These are phyloP conservation scores for Penaeus japonicus DNA, from an alignment of 1,140 invertebrate genomes.

Conservation along the genomic window DNA sequence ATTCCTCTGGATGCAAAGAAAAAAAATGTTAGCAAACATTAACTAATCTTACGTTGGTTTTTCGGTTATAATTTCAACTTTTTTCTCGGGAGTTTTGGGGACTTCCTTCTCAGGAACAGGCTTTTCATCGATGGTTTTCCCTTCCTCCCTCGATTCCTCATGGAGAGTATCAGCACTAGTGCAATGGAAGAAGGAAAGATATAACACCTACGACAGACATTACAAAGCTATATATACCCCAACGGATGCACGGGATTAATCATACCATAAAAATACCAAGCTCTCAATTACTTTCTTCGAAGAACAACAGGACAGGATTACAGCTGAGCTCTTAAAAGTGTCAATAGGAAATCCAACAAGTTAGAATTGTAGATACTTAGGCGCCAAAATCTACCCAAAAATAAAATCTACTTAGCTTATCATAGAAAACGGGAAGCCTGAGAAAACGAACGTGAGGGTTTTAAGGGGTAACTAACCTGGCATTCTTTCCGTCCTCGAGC, in stretches of 20 bases:
- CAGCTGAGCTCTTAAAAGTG: too few relatives aligned
- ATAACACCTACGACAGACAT: background rate
- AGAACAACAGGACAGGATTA: too few relatives aligned
- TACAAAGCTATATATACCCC: background rate
- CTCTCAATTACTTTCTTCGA: too few relatives aligned
- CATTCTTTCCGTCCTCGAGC: constrained; percentile 43
- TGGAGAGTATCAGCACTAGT: constrained; percentile 40
- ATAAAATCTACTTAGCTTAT: too few relatives aligned
- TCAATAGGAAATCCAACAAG: too few relatives aligned
- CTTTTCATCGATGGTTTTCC: constrained; percentile 33
- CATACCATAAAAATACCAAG: too few relatives aligned
- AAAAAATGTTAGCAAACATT: background rate
- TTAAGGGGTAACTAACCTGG: constrained; percentile 23
- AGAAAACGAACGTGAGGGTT: background rate
- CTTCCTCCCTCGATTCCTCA: constrained; percentile 40
- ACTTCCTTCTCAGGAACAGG: constrained; percentile 38
- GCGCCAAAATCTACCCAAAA: too few relatives aligned
- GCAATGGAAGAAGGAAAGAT: constrained; percentile 7
- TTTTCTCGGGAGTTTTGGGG: constrained; percentile 34
- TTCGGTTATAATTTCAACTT: constrained; percentile 34
- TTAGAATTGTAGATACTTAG: too few relatives aligned
- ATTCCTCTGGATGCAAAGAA: background rate
- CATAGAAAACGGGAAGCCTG: too few relatives aligned
- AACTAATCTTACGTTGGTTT: constrained; percentile 34
- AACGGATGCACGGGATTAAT: too few relatives aligned